Base-by-base conservation (phyloP, 2,888 invertebrate genomes). In the Drosophila setosimentum region DNA sequence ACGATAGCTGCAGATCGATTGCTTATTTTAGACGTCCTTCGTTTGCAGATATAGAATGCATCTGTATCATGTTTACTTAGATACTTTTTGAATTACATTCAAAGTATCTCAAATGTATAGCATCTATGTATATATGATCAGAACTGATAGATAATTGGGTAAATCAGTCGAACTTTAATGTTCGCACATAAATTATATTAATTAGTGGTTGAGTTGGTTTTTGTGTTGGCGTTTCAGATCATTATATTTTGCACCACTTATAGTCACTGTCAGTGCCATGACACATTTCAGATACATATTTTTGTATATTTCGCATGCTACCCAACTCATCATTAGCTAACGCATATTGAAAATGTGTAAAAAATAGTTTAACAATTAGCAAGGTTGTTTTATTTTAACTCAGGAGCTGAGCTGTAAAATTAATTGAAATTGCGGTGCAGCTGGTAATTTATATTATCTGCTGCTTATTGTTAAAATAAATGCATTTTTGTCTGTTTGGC, bases 351-450 rank as follows among this genome's bases (percentile, higher is more conserved):
- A 24, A n/a, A 13, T 21, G 29, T 27, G 51, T 45, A 54, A 60
- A 29, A 68, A 57, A 59, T 49, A 51, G 53, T 33, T 37, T 32
- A 78, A 63, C 58, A 63, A 68, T 79, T 49, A 40, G 68, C 49
- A 60, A 50, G 55, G 55, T 77, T 57, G 72, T 86, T 83, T 71
- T 68, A 74, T 62, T 80, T 54, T 18, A 73, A 54, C 42, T 53
- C 60, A 49, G 76, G 71, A 72, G 67, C 63, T 68, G 51, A 54
- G 67, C 70, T 89, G 90, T 87, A 85, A 76, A 89, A 79, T 85
- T 85, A 87, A 89, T 87, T 89, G 83, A 68, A 89, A 83, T 61
- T 80, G 88, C 65, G 87, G 89, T 81, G 76, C 67, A 37, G 55
- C 63, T 75, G 72, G 71, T 59, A 78, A 85, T 82, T 78, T 76